phyloP scores from a whole-genome alignment of 2,797 vertebrate species.

The Channallabes apus region DNA sequence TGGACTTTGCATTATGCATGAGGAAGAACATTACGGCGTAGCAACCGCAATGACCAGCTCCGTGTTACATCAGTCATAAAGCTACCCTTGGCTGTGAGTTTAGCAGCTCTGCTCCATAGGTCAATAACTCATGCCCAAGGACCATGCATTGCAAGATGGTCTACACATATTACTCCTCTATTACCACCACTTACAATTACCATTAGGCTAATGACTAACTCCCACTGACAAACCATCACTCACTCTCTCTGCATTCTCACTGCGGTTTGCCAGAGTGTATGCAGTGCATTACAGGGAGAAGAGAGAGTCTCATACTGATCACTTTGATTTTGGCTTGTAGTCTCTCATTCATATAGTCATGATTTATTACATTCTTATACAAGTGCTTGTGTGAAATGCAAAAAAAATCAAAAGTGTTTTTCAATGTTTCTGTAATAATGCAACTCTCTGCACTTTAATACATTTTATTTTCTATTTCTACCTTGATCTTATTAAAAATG shows the following conservation, averaged over 20 bases:
- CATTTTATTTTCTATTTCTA: neutral
- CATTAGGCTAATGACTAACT: slow-evolving; percentile 53
- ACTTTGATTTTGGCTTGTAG: slow-evolving; percentile 3
- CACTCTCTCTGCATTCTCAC: slow-evolving; percentile 50
- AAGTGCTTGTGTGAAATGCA: neutral
- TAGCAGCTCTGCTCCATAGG: slow-evolving; percentile 26
- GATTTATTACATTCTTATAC: neutral
- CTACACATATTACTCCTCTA: slow-evolving; percentile 45
- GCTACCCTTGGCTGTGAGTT: slow-evolving; percentile 40
- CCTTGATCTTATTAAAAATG: neutral
- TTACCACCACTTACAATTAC: slow-evolving; percentile 57
- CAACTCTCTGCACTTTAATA: neutral
- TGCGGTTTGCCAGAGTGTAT: slow-evolving; percentile 28
- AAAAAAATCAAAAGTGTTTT: neutral
- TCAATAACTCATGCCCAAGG: slow-evolving; percentile 53
- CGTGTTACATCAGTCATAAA: slow-evolving; percentile 36
- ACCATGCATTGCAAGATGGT: slow-evolving; percentile 30
- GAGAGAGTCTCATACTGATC: neutral
- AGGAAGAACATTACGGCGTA: slow-evolving; percentile 40
- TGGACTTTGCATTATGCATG: slow-evolving; percentile 53
- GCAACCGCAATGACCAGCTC: slow-evolving; percentile 28
- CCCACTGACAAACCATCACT: slow-evolving; percentile 51
- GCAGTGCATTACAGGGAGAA: slow-evolving; percentile 19
- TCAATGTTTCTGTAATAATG: neutral
- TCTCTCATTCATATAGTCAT: neutral